phyloP scores from a whole-genome alignment of 2,113 vertebrate species.

The Baryphthengus martii region DNA sequence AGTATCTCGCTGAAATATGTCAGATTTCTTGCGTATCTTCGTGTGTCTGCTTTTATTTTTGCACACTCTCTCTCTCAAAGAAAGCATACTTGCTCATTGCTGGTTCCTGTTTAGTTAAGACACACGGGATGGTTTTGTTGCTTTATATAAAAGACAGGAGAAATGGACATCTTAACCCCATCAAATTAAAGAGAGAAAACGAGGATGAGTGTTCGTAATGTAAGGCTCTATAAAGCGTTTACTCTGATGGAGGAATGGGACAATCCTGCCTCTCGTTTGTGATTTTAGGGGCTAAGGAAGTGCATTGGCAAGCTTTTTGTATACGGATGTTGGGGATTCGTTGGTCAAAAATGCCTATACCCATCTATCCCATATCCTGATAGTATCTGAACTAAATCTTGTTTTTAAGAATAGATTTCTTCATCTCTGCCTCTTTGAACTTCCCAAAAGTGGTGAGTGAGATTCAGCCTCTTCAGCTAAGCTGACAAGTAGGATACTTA shows the following conservation, averaged over 20 bases:
- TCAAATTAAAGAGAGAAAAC: too few species aligned
- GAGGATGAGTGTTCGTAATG: fast-evolving
- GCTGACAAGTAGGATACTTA: neutral
- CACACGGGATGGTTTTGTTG: neutral
- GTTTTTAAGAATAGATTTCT: neutral
- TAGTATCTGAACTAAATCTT: neutral
- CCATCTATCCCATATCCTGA: neutral
- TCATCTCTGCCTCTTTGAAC: neutral
- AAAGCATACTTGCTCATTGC: neutral
- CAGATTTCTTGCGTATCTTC: neutral
- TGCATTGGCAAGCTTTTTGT: neutral
- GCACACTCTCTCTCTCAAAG: neutral
- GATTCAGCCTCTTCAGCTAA: neutral
- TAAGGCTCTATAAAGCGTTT: neutral
- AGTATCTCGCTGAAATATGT: neutral
- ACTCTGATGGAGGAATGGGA: neutral
- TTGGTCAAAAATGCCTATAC: neutral
- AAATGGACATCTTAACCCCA: neutral
- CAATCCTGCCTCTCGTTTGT: neutral
- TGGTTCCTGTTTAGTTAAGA: neutral
- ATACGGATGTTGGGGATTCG: neutral
- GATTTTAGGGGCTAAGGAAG: neutral
- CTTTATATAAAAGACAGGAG: neutral
- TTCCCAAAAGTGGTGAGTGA: fast-evolving
- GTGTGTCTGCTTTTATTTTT: neutral